Base-by-base conservation (phyloP, 2,888 invertebrate species). In the Thymelicus lineola region DNA sequence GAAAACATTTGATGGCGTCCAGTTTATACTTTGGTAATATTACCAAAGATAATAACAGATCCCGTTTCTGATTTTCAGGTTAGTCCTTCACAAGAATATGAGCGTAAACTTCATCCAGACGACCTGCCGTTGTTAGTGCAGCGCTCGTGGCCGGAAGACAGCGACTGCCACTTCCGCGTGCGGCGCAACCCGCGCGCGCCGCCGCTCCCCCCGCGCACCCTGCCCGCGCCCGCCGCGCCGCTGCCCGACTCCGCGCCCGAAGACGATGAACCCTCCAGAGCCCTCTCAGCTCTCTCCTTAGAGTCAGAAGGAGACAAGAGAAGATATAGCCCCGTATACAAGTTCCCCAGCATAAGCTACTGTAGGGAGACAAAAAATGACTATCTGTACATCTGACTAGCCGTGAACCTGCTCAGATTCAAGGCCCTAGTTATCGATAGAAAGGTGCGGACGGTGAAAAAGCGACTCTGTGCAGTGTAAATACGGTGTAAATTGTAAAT, bases 21-120 rank as follows among this genome's bases (percentile, higher is more conserved):
- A 38, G 38, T 38, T 7, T 38, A 38, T 38, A 5, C 5, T 38
- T 7, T 10, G 1, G 6, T 7, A 38, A 38, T 38, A 10, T 20
- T 28, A 28, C 4, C 9, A 12, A 17, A 59, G 28, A 10, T 17
- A 59, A 1, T 60, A n/a, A 60, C 17, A 20, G 12, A 20, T 12
- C 6, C 0, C 7, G 28, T 46, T 28, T 45, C 55, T n/a, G 4
- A 62, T 68, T 86, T 88, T 9, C 86, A 95, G 95, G 95, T 95
- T 36, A 96, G 96, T 80, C 95, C 96, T 74, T 96, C 96, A 7
- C 97, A 97, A 86, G 97, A 97, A 86, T 97, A 97, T 89, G 97
- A 98, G 87, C 95, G 98, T 71, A 97, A 98, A 90, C 90, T 98
- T 48, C 97, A 98, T 87, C 97, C 97, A 0, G 97, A 98, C 77